A percentile compares a stretch with the other conserved stretches of the same genome.
phyloP scores from a whole-genome alignment of 2,888 invertebrate species.

The Zaprionus lineosus region DNA sequence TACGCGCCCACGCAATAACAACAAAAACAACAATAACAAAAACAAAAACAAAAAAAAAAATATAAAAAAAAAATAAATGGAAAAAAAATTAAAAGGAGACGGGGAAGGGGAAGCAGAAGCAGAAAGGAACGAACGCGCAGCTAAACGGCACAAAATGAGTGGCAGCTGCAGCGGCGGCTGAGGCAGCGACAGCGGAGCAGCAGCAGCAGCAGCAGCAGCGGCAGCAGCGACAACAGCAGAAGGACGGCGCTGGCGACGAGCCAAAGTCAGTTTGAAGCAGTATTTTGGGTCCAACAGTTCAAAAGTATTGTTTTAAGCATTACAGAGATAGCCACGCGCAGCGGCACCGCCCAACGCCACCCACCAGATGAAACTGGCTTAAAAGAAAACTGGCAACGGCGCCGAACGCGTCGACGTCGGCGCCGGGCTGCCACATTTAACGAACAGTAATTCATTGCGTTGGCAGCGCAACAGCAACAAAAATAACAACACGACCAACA shows the following conservation, averaged over 20 bases:
- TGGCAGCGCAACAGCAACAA: constrained; percentile 43
- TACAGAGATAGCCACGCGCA: constrained; percentile 40
- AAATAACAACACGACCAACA: constrained; percentile 28
- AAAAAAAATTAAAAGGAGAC: no score
- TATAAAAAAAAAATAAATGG: constrained; percentile 9
- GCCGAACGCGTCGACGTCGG: constrained; percentile 24
- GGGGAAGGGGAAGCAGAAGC: background rate
- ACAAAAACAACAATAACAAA: background rate
- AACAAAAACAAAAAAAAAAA: constrained; percentile 23
- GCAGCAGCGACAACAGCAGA: constrained; percentile 5
- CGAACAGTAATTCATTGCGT: constrained; percentile 79
- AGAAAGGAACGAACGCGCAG: constrained; percentile 20
- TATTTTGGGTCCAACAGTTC: constrained; percentile 55
- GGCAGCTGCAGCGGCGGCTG: constrained; percentile 7
- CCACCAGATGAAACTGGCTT: constrained; percentile 37
- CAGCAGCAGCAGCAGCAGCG: constrained; percentile 21
- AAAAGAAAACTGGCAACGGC: constrained; percentile 66
- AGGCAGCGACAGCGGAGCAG: no score
- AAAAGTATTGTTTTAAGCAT: constrained; percentile 74
- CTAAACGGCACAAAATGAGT: constrained; percentile 51
- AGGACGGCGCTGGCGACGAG: constrained; percentile 24
- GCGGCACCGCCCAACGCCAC: constrained; percentile 24
- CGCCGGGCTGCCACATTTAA: constrained; percentile 70
- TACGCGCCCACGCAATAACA: constrained; percentile 30
- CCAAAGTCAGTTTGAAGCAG: constrained; percentile 42